Evolutionary conservation across 2,113 vertebrate species (phyloP).

Genomic region (Poeciliopsis prolifica): DNA sequence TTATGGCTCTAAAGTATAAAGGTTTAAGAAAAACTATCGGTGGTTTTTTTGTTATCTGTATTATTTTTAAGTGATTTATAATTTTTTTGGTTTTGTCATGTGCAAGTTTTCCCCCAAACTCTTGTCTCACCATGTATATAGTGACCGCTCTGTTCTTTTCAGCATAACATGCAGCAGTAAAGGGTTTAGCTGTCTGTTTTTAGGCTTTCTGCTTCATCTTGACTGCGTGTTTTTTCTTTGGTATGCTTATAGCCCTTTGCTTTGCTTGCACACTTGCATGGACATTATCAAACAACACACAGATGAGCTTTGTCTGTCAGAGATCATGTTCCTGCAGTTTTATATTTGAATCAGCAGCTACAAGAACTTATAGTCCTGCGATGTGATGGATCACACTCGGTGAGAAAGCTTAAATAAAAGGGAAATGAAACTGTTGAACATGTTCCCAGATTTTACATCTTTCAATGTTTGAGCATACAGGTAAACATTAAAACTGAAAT

Average conservation of each 20-base stretch:
- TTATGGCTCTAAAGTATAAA: not conserved
- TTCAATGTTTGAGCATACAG: too few species aligned
- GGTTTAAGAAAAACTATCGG: not conserved
- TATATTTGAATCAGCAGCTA: slow-evolving; percentile 67
- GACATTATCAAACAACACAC: slow-evolving; percentile 41
- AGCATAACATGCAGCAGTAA: slow-evolving; percentile 40
- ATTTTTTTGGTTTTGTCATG: not conserved
- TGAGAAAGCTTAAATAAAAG: slow-evolving; percentile 8
- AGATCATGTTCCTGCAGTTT: slow-evolving; percentile 51
- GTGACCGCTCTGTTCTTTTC: slow-evolving; percentile 21
- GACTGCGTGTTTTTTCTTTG: slow-evolving; percentile 21
- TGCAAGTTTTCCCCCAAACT: not conserved
- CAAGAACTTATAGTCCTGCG: slow-evolving; percentile 33
- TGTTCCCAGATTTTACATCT: not conserved
- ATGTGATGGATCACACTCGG: slow-evolving; percentile 18
- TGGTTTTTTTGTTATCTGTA: not conserved
- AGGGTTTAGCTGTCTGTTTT: slow-evolving; percentile 45
- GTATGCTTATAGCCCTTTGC: slow-evolving; percentile 32
- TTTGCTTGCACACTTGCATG: slow-evolving; percentile 45
- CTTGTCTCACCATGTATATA: slow-evolving; percentile 12
- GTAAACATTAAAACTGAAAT: too few species aligned
- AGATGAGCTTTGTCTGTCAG: slow-evolving; percentile 29
- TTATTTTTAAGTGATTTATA: not conserved
- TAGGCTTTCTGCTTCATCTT: slow-evolving; percentile 53
- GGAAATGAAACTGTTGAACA: not conserved